Conservation (phyloP, 2,888 invertebrate species). For the Ernsta delagoae region DNA sequence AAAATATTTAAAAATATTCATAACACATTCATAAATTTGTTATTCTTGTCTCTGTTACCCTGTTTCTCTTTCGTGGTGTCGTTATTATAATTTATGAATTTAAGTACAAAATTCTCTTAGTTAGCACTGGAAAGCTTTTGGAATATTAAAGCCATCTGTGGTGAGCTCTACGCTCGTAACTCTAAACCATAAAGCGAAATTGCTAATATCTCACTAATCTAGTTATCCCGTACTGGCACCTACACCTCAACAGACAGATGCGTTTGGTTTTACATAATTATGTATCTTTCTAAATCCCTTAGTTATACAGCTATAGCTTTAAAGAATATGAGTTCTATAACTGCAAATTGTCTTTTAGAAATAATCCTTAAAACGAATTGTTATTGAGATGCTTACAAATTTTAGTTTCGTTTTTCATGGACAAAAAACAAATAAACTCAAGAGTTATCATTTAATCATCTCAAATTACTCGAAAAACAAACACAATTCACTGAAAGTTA, state of each 20-base stretch:
- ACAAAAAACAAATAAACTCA: not conserved
- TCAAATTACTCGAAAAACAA: not conserved
- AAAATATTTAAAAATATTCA: too few species aligned
- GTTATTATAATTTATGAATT: not conserved
- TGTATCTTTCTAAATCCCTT: too few species aligned
- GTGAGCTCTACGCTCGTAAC: constrained; percentile 2
- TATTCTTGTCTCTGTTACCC: not conserved
- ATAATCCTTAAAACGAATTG: too few species aligned
- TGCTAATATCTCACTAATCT: not conserved
- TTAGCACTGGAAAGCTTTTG: not conserved
- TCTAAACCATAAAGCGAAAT: constrained; percentile 7
- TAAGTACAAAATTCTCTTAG: not conserved
- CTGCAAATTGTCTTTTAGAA: too few species aligned
- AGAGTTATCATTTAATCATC: not conserved
- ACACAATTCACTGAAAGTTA: constrained; percentile 30
- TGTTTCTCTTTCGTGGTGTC: not conserved
- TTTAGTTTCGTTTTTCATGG: not conserved
- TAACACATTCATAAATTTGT: not conserved
- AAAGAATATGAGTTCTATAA: too few species aligned
- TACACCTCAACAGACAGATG: not conserved
- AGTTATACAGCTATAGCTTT: too few species aligned
- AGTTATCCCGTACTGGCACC: not conserved
- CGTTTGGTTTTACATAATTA: not conserved
- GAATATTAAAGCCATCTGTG: constrained; percentile 5
- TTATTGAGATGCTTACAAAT: too few species aligned